phyloP scores from a whole-genome alignment of 2,113 vertebrate species.

The Ictalurus furcatus region DNA sequence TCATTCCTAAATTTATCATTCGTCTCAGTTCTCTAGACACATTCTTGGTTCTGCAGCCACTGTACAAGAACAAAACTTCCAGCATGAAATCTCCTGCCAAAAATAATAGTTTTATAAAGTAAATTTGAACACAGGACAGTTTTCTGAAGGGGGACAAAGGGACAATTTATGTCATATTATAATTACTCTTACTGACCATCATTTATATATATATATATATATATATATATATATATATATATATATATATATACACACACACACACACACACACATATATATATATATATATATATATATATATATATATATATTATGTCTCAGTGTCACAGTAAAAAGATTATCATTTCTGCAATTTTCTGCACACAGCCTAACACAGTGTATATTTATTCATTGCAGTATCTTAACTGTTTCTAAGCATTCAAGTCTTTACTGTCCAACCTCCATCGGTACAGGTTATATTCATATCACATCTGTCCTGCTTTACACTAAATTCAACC shows the following conservation, averaged over 20 bases:
- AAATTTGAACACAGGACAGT: background rate
- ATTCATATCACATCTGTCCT: slow-evolving; percentile 50
- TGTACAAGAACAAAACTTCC: slow-evolving; percentile 27
- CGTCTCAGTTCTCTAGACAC: slow-evolving; percentile 21
- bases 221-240: too few species aligned
- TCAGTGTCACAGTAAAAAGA: slow-evolving; percentile 38
- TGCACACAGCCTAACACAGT: slow-evolving; percentile 24
- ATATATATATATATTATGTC: background rate
- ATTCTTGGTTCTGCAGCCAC: slow-evolving; percentile 43
- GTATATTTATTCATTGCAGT: slow-evolving; percentile 46
- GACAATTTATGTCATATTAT: background rate
- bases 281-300: too few species aligned
- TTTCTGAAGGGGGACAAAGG: slow-evolving; percentile 7
- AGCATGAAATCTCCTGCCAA: slow-evolving; percentile 23
- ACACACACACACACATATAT: too few species aligned
- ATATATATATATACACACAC: too few species aligned
- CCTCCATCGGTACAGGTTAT: slow-evolving; percentile 41
- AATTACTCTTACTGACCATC: background rate
- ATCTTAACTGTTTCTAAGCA: slow-evolving; percentile 43
- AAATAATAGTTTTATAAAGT: slow-evolving; percentile 14
- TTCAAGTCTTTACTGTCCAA: slow-evolving; percentile 18
- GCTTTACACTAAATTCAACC: slow-evolving; percentile 51
- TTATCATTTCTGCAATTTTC: slow-evolving; percentile 51
- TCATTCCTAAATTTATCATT: slow-evolving; percentile 31
- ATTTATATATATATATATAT: background rate